A percentile compares a stretch with the other conserved stretches of the same genome.
These are phyloP conservation scores for Thymallus thymallus DNA, from an alignment of 2,113 vertebrate genomes.

Conservation along the genomic window DNA sequence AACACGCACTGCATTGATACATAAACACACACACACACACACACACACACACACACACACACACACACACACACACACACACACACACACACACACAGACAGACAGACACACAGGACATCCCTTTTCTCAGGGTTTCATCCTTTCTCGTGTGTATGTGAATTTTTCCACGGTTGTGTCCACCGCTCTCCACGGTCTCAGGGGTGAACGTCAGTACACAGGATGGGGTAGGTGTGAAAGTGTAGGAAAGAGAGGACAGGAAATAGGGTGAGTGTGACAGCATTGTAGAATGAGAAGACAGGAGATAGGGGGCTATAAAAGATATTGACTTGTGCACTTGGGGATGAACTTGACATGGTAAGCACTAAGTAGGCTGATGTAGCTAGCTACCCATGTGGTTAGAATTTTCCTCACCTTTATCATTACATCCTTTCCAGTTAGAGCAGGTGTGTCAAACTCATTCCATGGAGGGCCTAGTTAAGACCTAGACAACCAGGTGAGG, in stretches of 20 bases:
- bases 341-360: too few species aligned
- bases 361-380: too few species aligned
- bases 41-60: conserved; percentile 1
- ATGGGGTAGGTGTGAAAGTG: conserved; percentile 66
- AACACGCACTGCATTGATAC: not conserved
- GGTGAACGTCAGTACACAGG: conserved; percentile 55
- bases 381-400: too few species aligned
- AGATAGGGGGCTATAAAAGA: too few species aligned
- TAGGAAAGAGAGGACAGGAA: conserved; percentile 64
- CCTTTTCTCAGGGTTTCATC: conserved; percentile 61
- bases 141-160: conserved; percentile 54
- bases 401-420: too few species aligned
- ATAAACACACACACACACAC: not conserved
- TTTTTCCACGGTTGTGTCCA: conserved; percentile 57
- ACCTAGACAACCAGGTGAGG: too few species aligned
- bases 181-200: conserved; percentile 47
- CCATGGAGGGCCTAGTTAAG: too few species aligned
- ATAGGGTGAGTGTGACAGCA: conserved; percentile 64
- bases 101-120: not conserved
- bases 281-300: conserved; percentile 44
- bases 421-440: too few species aligned
- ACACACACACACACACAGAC: not conserved
- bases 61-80: too few species aligned
- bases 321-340: too few species aligned
- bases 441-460: too few species aligned